Base-by-base conservation (phyloP, 2,797 vertebrate species). In the Chaunax sp. region DNA sequence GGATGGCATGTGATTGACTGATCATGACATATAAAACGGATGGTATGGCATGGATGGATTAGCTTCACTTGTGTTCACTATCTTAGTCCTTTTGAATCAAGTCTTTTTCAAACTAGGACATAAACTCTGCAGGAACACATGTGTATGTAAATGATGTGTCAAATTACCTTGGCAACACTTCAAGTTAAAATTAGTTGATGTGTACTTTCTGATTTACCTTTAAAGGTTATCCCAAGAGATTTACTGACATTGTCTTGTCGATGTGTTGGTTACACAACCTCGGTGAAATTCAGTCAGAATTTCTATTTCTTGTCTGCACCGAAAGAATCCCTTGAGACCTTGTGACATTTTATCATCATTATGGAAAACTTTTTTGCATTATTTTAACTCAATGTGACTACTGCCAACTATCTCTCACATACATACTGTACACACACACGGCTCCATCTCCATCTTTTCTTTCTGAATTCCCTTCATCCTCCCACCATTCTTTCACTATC, bases 281-380 rank as follows among this genome's bases (percentile, higher is more conserved):
- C n/a, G 43, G 23, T 57, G 26, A 71, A 72, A 69, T 41, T 46
- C 60, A 67, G 62, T 78, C 63, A 64, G 59, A 61, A 49, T 45
- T 58, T 69, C 47, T 62, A 81, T 82, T 58, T 71, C 44, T 30
- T 25, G 30, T 82, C 72, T 67, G 57, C 46, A 28, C 35, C 61
- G 50, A 35, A 58, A 65, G 18, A 66, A 84, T 84, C 86, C 71
- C 55, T 61, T 40, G 78, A 78, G 71, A 84, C 52, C 58, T 44
- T 64, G 22, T 90, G 89, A 86, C 87, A 87, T 89, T 92, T 87
- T 45, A 75, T 78, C 87, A 90, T 82, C 83, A 61, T 72, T 85
- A 84, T 81, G 71, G 54, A 81, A 80, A 88, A n/a, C n/a, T 73
- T 49, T 33, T 10, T 15, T 66, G 23, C 65, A 16, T 74, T 77